phyloP scores from a whole-genome alignment of 2,797 vertebrate species.

The Eremophila alpestris region DNA sequence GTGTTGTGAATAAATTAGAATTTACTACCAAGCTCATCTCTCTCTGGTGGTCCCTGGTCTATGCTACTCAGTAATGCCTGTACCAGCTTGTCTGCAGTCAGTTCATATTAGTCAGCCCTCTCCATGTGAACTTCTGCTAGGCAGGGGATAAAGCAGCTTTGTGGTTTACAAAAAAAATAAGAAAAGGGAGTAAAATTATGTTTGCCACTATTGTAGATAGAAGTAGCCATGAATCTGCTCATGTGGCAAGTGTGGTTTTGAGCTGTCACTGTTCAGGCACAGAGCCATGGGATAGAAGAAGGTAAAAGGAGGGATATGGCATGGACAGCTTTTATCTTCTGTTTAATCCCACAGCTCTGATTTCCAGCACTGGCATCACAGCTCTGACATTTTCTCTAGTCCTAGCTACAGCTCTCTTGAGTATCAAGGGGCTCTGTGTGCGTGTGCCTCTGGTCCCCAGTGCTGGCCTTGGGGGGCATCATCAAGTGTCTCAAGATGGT shows the following conservation, averaged over 20 bases:
- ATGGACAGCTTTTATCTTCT: background rate
- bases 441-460: background rate
- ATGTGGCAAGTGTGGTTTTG: background rate
- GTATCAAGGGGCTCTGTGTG: background rate
- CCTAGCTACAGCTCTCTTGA: background rate
- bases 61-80: background rate
- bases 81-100: background rate
- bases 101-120: background rate
- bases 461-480: background rate
- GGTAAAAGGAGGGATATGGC: background rate
- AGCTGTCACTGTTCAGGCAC: background rate
- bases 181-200: background rate
- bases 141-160: background rate
- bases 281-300: background rate
- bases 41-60: background rate
- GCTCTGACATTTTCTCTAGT: background rate
- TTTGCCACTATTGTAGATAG: background rate
- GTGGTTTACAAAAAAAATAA: background rate
- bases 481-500: background rate
- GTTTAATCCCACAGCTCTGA: background rate
- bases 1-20: conserved; percentile 13
- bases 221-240: background rate
- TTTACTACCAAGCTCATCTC: background rate
- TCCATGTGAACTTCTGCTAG: background rate
- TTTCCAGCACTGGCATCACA: background rate